Base-by-base conservation (phyloP, 2,797 vertebrate genomes). In the Enteromius afrohamiltoni region DNA sequence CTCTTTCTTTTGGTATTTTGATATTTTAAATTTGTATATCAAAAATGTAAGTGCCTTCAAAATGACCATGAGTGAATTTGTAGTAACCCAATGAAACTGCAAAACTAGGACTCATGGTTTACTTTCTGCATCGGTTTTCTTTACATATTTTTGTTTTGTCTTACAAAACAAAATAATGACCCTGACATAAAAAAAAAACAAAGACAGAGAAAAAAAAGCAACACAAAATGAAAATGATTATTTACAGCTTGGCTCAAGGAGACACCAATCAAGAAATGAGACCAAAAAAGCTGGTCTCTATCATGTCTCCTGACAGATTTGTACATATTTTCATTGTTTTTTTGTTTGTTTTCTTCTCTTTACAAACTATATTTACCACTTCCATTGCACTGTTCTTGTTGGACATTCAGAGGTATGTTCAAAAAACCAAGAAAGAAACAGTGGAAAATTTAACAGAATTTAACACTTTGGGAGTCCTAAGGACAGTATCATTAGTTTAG, bases 101-200 rank as follows among this genome's bases (percentile, higher is more conserved):
- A 91, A 88, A 88, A 92, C 86, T 92, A 93, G 90, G 89, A 93
- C 94, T 92, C 91, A 87, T 88, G 89, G 86, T 90, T 92, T 91
- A 92, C 92, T 90, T 92, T 89, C 93, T 93, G 90, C 92, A 95
- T 96, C 92, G 91, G 93, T 95, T 89, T 92, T 88, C 90, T 90
- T 92, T 89, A 92, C 91, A 94, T 91, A 91, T 90, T 91, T 94
- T 93, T 93, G 92, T 93, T 90, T 94, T 94, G 93, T 97, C 96
- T 95, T 96, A 97, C 97, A 98, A 98, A 97, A 96, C 96, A 95
- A 93, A 92, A 95, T 95, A 95, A 93, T 79, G 87, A 97, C 95
- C 95, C 96, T 97, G 96, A 96, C 93, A 94, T 95, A 95, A 92
- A 88, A 85, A 88, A 85, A 40, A 91, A 86, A 79, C 79, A 90